These are phyloP conservation scores for Mus caroli DNA, from an alignment of 2,797 vertebrate species.

Conservation along the genomic window DNA sequence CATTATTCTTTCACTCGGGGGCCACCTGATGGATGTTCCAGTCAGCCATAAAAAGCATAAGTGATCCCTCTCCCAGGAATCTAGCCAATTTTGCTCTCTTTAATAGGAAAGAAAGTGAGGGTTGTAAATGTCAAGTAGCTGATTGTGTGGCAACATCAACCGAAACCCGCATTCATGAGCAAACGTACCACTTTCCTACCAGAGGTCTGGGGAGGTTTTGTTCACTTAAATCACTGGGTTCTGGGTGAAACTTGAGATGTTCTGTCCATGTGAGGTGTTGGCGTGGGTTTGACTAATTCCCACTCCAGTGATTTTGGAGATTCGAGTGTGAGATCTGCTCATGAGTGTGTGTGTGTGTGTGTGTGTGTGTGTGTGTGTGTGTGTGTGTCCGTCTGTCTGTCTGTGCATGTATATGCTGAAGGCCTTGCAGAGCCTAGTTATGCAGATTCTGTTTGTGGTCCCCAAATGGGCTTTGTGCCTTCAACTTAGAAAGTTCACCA, in stretches of 20 bases:
- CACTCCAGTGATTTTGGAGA: too few relatives aligned
- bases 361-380: too few relatives aligned
- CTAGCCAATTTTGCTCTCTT: slow-evolving; percentile 84
- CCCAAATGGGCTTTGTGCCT: neutral
- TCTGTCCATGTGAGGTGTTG: fast-evolving
- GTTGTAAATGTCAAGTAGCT: slow-evolving; percentile 85
- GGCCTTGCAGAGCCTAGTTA: neutral
- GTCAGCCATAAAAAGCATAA: slow-evolving; percentile 81
- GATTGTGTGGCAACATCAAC: slow-evolving; percentile 14
- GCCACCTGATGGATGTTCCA: slow-evolving; percentile 83
- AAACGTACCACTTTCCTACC: slow-evolving; percentile 67
- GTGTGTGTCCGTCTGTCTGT: too few relatives aligned
- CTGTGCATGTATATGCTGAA: neutral
- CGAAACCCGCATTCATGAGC: slow-evolving; percentile 64
- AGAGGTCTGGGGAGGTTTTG: slow-evolving; percentile 72
- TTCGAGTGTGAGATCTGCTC: fast-evolving
- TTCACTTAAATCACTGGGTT: slow-evolving; percentile 77
- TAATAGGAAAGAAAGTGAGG: slow-evolving; percentile 83
- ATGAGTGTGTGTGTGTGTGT: neutral
- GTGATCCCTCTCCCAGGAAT: slow-evolving; percentile 85
- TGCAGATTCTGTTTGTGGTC: slow-evolving; percentile 12
- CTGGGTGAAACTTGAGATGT: neutral
- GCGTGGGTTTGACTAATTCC: neutral
- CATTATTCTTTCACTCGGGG: slow-evolving; percentile 79
- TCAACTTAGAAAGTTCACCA: neutral